phyloP scores from a whole-genome alignment of 2,113 vertebrate genomes.

The Eulemur rufifrons region DNA sequence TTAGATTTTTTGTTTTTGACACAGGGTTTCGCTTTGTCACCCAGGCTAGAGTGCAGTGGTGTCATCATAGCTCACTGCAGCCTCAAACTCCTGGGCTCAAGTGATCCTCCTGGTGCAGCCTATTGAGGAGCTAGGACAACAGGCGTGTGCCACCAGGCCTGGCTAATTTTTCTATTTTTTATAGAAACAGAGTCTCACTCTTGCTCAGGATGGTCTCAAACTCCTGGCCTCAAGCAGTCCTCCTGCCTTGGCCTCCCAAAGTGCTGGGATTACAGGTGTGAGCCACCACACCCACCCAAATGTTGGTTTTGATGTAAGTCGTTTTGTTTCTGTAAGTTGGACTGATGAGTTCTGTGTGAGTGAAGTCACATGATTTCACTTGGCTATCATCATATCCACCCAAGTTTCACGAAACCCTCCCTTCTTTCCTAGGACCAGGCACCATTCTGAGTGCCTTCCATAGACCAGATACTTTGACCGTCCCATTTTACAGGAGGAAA shows the following conservation, averaged over 20 bases:
- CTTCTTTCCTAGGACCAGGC: not conserved
- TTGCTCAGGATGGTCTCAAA: not conserved
- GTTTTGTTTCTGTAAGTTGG: not conserved
- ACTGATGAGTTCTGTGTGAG: not conserved
- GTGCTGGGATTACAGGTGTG: not conserved
- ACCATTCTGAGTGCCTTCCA: not conserved
- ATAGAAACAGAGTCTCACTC: too few relatives aligned
- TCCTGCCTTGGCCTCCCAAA: not conserved
- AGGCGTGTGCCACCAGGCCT: too few relatives aligned
- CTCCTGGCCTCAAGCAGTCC: not conserved
- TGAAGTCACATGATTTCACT: not conserved
- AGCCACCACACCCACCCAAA: not conserved
- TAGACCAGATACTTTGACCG: not conserved
- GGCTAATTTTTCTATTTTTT: too few relatives aligned
- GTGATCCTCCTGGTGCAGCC: too few relatives aligned
- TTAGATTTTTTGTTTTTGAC: not conserved
- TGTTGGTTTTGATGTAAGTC: not conserved
- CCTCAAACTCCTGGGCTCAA: not conserved
- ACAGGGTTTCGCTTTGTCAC: not conserved
- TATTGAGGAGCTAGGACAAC: too few relatives aligned
- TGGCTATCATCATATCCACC: not conserved
- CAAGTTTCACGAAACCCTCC: not conserved
- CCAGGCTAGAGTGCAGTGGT: not conserved
- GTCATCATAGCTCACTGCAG: not conserved
- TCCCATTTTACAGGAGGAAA: not conserved